A percentile compares a stretch with the other conserved stretches of the same genome.
phyloP scores from a whole-genome alignment of 2,888 invertebrate species.

The Philaethria dido region DNA sequence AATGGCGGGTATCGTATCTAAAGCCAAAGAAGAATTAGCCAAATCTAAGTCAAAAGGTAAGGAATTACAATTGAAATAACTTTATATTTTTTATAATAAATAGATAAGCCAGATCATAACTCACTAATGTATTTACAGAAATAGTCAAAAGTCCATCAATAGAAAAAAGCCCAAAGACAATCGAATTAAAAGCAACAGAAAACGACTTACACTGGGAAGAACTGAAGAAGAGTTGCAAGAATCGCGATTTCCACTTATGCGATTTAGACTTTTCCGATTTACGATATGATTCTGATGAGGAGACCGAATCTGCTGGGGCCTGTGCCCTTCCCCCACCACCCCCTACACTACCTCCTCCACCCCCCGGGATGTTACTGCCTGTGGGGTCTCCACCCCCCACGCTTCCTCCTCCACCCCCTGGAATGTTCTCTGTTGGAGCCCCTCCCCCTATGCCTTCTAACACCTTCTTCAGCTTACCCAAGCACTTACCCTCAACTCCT shows the following conservation, averaged over 20 bases:
- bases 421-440: conserved; percentile 77
- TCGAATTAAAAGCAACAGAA: conserved; percentile 93
- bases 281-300: conserved; percentile 93
- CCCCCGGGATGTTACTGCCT: conserved; percentile 87
- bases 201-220: conserved; percentile 98
- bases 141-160: conserved; percentile 88
- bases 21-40: conserved; percentile 96
- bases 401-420: conserved; percentile 91
- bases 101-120: background rate
- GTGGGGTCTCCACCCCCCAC: conserved; percentile 91
- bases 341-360: conserved; percentile 90
- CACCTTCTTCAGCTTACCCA: conserved; percentile 73
- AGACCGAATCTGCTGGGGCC: conserved; percentile 87
- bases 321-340: conserved; percentile 91
- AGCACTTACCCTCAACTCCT: conserved; percentile 60
- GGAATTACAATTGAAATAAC: too few relatives aligned
- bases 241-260: conserved; percentile 91
- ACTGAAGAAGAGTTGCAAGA: conserved; percentile 87
- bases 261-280: conserved; percentile 99
- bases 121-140: conserved; percentile 68
- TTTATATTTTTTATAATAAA: too few relatives aligned
- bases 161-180: conserved; percentile 86
- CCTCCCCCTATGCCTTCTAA: conserved; percentile 80
- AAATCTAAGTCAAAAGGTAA: conserved; percentile 91
- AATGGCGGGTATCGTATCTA: conserved; percentile 95